Evolutionary conservation across 2,797 vertebrate genomes (phyloP).

Genomic region (Scyliorhinus canicula): DNA sequence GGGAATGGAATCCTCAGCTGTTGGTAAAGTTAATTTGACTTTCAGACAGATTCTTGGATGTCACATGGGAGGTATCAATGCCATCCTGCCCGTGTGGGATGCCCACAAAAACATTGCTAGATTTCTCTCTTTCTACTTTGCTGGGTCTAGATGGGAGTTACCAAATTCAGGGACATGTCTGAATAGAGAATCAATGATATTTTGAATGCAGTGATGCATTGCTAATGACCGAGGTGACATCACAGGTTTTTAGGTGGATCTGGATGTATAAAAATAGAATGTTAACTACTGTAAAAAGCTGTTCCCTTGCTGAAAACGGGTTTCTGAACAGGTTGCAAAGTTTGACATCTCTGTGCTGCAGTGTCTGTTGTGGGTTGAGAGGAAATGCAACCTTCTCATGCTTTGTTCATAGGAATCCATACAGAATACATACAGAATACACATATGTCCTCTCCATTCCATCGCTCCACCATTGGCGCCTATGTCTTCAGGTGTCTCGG

Average conservation of each 20-base stretch:
- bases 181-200: not conserved
- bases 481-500: not conserved
- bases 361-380: not conserved
- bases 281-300: not conserved
- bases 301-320: not conserved
- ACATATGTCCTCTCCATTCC: not conserved
- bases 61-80: not conserved
- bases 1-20: not conserved
- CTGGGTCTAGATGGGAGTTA: not conserved
- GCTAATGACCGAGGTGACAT: not conserved
- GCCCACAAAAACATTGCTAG: not conserved
- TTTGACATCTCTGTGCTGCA: not conserved
- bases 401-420: not conserved
- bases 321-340: not conserved
- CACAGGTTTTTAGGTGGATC: no score
- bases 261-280: no score
- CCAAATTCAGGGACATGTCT: not conserved
- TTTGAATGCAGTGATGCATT: not conserved
- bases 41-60: not conserved
- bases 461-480: not conserved
- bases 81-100: not conserved
- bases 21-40: not conserved
- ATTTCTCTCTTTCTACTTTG: not conserved
- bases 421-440: not conserved
- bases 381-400: not conserved